phyloP scores from a whole-genome alignment of 2,113 vertebrate genomes.

The Chaetorhynchus papuensis region DNA sequence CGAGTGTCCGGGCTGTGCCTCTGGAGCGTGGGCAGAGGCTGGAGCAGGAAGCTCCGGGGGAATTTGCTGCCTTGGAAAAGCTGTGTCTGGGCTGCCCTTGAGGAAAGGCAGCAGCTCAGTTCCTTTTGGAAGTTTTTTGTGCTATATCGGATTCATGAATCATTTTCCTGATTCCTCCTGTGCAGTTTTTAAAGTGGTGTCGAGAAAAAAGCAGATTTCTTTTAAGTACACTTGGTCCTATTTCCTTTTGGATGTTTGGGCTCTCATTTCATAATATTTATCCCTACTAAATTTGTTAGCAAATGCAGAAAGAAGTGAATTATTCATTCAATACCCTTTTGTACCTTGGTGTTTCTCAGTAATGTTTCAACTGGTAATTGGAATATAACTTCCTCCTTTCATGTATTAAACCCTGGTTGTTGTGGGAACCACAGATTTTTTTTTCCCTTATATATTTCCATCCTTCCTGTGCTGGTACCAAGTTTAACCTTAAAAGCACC shows the following conservation, averaged over 20 bases:
- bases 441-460: not conserved
- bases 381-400: not conserved
- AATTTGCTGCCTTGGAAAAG: not conserved
- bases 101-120: not conserved
- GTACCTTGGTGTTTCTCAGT: not conserved
- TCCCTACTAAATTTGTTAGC: not conserved
- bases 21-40: not conserved
- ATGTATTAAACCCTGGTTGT: not conserved
- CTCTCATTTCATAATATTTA: not conserved
- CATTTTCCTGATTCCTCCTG: not conserved
- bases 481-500: not conserved
- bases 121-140: not conserved
- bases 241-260: not conserved
- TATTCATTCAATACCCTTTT: not conserved
- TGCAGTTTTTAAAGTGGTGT: not conserved
- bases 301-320: not conserved
- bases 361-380: not conserved
- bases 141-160: not conserved
- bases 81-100: not conserved
- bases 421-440: not conserved
- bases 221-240: not conserved
- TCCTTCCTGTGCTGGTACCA: not conserved
- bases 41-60: not conserved
- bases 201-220: not conserved
- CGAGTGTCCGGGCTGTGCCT: not conserved